phyloP scores from a whole-genome alignment of 2,113 vertebrate genomes.

The Conger conger region DNA sequence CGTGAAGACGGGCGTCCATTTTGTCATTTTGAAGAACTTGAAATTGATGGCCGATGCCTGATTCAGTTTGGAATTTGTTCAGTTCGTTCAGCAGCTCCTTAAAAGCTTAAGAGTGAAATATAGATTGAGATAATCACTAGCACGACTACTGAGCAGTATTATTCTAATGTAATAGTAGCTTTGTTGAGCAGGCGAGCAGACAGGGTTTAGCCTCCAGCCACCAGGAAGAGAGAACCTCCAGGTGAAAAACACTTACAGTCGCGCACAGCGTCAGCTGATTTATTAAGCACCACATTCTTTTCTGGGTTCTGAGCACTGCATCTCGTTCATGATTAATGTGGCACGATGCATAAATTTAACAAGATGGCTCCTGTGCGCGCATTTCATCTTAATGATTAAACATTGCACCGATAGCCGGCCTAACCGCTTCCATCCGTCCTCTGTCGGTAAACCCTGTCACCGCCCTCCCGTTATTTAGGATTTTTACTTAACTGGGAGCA shows the following conservation, averaged over 20 bases:
- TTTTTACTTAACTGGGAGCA: constrained; percentile 36
- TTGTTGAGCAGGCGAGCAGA: neutral
- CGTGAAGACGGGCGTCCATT: neutral
- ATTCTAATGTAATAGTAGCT: neutral
- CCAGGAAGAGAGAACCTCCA: neutral
- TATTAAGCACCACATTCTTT: constrained; percentile 47
- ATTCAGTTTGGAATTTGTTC: neutral
- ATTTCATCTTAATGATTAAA: constrained; percentile 49
- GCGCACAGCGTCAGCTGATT: constrained; percentile 40
- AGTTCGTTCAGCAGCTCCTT: neutral
- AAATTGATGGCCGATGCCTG: neutral
- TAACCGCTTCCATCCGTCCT: constrained; percentile 49
- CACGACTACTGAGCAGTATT: neutral
- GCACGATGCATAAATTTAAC: constrained; percentile 47
- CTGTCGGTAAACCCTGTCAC: constrained; percentile 38
- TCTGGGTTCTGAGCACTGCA: constrained; percentile 39
- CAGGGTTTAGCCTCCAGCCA: neutral
- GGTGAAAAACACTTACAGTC: constrained; percentile 17
- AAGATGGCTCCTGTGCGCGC: constrained; percentile 34
- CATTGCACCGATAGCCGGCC: constrained; percentile 30
- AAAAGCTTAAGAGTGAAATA: neutral
- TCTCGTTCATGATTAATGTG: constrained; percentile 48
- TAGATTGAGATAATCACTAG: neutral
- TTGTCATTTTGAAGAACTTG: neutral
- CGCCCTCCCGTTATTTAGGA: constrained; percentile 26